These are phyloP conservation scores for Cebus imitator DNA, from an alignment of 2,113 vertebrate species.

Conservation along the genomic window DNA sequence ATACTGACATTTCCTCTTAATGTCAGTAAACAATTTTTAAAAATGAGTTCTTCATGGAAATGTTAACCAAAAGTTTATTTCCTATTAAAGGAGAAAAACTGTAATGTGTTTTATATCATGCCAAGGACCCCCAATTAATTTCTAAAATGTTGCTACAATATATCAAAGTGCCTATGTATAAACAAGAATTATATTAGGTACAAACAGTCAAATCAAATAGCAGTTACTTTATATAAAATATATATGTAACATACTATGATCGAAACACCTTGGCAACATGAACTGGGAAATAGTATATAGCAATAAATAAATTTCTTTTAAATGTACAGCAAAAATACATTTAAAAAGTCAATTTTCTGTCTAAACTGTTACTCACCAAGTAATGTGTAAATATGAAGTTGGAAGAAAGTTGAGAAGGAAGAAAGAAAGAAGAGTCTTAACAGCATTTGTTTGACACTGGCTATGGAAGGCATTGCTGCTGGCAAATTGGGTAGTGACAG, in stretches of 20 bases:
- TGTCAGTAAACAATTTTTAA: neutral
- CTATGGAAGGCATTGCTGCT: neutral
- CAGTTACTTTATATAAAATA: neutral
- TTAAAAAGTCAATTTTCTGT: neutral
- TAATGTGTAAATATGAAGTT: neutral
- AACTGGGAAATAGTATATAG: neutral
- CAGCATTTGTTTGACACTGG: neutral
- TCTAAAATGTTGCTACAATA: neutral
- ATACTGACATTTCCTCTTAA: neutral
- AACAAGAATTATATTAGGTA: neutral
- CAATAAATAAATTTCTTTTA: neutral
- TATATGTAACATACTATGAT: neutral
- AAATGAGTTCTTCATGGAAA: neutral
- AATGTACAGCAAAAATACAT: neutral
- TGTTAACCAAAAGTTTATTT: conserved; percentile 4
- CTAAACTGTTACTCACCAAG: neutral
- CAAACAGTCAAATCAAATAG: neutral
- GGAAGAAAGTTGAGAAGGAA: neutral
- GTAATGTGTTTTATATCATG: neutral
- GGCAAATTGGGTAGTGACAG: neutral
- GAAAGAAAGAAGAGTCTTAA: neutral
- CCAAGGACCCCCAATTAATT: neutral
- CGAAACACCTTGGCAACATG: neutral
- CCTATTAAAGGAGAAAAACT: neutral
- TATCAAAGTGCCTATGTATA: neutral